Evolutionary conservation across 2,113 vertebrate genomes (phyloP).

Genomic region (Zosterops hypoxanthus): DNA sequence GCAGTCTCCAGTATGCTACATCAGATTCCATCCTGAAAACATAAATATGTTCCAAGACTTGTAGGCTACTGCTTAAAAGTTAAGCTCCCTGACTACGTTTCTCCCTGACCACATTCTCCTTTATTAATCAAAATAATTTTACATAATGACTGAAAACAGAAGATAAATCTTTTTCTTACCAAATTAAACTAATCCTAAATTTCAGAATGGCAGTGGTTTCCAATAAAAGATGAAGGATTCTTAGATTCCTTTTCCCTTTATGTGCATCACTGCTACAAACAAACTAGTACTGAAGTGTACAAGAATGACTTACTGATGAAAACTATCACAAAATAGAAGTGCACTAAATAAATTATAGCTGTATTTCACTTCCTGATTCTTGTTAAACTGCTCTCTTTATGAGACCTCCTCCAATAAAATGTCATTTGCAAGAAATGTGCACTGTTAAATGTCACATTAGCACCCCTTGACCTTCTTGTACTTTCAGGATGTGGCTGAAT

Average conservation of each 20-base stretch:
- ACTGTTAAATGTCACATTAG: constrained; percentile 75
- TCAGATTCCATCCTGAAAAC: not conserved
- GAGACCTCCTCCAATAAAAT: constrained; percentile 20
- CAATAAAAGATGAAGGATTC: not conserved
- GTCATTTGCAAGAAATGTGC: constrained; percentile 8
- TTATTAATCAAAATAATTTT: not conserved
- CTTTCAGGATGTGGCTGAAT: constrained; percentile 31
- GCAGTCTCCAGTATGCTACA: not conserved
- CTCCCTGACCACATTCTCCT: not conserved
- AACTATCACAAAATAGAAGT: not conserved
- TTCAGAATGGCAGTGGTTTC: not conserved
- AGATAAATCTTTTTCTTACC: not conserved
- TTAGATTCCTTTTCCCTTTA: not conserved
- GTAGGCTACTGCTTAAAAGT: not conserved
- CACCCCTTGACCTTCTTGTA: constrained; percentile 72
- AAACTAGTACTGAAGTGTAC: not conserved
- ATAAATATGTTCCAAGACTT: not conserved
- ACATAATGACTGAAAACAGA: not conserved
- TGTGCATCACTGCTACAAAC: not conserved
- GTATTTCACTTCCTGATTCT: not conserved
- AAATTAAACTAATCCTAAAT: not conserved
- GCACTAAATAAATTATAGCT: not conserved
- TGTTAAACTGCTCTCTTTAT: not conserved
- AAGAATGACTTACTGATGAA: not conserved
- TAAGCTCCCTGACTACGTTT: not conserved